phyloP scores from a whole-genome alignment of 2,888 invertebrate species.

The Parasteatoda lunata region DNA sequence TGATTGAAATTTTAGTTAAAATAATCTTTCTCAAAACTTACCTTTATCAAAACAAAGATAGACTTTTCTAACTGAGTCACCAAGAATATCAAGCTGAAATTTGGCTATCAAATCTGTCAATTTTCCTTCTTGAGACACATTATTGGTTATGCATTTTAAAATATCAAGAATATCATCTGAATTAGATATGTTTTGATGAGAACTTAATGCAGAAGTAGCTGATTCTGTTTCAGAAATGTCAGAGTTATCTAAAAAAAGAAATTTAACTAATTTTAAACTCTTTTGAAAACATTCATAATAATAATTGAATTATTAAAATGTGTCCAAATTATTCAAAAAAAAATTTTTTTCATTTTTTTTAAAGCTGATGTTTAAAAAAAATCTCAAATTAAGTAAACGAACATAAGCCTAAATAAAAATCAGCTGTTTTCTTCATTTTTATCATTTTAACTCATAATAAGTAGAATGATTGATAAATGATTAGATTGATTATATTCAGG shows the following conservation, averaged over 20 bases:
- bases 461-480: too few species aligned
- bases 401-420: too few species aligned
- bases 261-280: neutral
- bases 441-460: too few species aligned
- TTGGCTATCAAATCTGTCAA: constrained; percentile 21
- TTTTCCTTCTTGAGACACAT: constrained; percentile 13
- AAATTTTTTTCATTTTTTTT: neutral
- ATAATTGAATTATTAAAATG: neutral
- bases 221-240: neutral
- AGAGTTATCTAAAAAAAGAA: neutral
- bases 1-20: neutral
- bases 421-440: too few species aligned
- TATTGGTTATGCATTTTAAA: constrained; percentile 7
- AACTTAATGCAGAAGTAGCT: neutral
- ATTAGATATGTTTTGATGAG: neutral
- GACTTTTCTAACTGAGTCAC: constrained; percentile 16
- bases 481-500: too few species aligned
- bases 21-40: constrained; percentile 4
- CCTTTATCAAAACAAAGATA: constrained; percentile 27
- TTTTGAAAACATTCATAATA: neutral
- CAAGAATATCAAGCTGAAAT: constrained; percentile 36
- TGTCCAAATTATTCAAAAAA: neutral
- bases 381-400: too few species aligned
- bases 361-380: neutral
- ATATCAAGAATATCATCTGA: constrained; percentile 8